Evolutionary conservation across 2,113 vertebrate species (phyloP).

Genomic region (Uria lomvia): DNA sequence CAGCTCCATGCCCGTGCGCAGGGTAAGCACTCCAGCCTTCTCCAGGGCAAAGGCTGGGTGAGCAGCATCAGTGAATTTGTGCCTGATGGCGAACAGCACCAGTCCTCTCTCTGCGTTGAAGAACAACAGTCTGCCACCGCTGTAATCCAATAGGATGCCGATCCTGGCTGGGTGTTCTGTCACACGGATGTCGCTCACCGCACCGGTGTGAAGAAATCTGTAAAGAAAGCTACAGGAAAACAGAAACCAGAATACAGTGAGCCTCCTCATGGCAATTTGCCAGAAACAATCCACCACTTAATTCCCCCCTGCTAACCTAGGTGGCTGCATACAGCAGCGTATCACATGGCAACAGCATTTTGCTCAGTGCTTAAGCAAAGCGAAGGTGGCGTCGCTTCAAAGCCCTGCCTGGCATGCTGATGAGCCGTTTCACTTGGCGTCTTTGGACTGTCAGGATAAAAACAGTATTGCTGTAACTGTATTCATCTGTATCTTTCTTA

Average conservation of each 20-base stretch:
- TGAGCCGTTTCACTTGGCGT: not conserved
- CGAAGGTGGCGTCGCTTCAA: not conserved
- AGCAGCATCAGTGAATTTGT: conserved; percentile 78
- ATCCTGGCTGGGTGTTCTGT: conserved; percentile 76
- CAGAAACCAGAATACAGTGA: not conserved
- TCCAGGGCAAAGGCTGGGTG: conserved; percentile 88
- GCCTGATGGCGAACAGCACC: conserved; percentile 80
- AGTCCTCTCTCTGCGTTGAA: conserved; percentile 87
- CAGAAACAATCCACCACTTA: not conserved
- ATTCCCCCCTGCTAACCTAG: not conserved
- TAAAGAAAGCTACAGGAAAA: conserved; percentile 77
- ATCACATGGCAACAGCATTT: not conserved
- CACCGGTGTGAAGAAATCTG: conserved; percentile 82
- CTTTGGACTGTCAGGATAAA: not conserved
- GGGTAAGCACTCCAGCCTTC: conserved; percentile 80
- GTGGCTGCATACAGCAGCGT: not conserved
- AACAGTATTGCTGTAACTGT: not conserved
- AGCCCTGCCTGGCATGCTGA: not conserved
- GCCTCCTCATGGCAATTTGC: not conserved
- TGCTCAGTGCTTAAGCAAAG: not conserved
- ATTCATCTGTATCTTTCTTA: not conserved
- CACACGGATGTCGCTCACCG: conserved; percentile 78
- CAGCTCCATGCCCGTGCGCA: conserved; percentile 80
- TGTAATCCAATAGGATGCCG: conserved; percentile 87
- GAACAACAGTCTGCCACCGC: conserved; percentile 81